phyloP scores from a whole-genome alignment of 2,113 vertebrate species.

The Cololabis saira region DNA sequence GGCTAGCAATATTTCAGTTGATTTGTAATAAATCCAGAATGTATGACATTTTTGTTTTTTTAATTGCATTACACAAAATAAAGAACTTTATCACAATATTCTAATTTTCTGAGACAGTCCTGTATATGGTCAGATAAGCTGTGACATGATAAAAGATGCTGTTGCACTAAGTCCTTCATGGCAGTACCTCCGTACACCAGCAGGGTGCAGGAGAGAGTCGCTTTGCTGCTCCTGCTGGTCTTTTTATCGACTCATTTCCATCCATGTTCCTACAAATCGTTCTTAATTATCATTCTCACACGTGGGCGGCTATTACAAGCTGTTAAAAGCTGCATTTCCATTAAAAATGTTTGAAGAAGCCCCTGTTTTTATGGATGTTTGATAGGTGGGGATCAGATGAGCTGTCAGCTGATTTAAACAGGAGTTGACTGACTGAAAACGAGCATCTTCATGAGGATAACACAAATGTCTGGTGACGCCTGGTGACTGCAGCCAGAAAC shows the following conservation, averaged over 20 bases:
- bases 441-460: neutral
- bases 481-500: neutral
- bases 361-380: conserved; percentile 46
- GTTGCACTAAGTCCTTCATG: too few species aligned
- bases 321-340: neutral
- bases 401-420: conserved; percentile 20
- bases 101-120: too few species aligned
- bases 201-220: conserved; percentile 39
- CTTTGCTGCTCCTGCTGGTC: neutral
- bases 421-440: conserved; percentile 16
- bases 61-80: too few species aligned
- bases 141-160: too few species aligned
- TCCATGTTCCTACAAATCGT: conserved; percentile 34
- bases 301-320: neutral
- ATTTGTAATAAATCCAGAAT: too few species aligned
- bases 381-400: conserved; percentile 9
- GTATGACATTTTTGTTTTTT: too few species aligned
- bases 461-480: neutral
- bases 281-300: conserved; percentile 25
- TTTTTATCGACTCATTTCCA: neutral
- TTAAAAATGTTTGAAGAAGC: conserved; percentile 29
- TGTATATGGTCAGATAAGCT: too few species aligned
- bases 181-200: conserved; percentile 13
- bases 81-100: too few species aligned
- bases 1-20: too few species aligned